Evolutionary conservation across 2,797 vertebrate species (phyloP).

Genomic region (Phrynocephalus guinanensis): DNA sequence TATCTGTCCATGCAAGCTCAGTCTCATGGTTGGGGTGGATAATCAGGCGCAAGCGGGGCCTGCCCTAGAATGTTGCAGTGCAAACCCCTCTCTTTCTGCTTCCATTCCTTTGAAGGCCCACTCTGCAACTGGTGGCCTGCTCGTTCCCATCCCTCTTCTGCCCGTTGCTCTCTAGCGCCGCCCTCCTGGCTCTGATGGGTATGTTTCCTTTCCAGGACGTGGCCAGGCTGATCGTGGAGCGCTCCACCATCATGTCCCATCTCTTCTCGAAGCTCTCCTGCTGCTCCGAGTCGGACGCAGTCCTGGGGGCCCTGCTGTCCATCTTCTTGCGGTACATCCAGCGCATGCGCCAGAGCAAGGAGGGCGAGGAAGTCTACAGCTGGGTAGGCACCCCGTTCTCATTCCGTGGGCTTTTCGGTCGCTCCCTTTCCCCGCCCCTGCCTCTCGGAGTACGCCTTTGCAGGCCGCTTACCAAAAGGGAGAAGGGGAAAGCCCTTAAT

Average conservation of each 20-base stretch:
- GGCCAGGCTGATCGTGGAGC: conserved; percentile 94
- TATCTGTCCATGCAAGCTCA: too few relatives aligned
- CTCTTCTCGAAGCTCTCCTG: conserved; percentile 92
- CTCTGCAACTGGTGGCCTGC: too few relatives aligned
- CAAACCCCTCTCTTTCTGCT: too few relatives aligned
- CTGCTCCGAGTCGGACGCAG: conserved; percentile 86
- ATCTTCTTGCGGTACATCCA: conserved; percentile 92
- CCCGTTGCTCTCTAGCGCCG: too few relatives aligned
- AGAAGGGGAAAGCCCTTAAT: neutral
- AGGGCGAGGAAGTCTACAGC: conserved; percentile 97
- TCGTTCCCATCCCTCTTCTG: too few relatives aligned
- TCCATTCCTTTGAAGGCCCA: too few relatives aligned
- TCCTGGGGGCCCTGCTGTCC: conserved; percentile 89
- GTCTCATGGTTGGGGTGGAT: neutral
- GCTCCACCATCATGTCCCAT: conserved; percentile 98
- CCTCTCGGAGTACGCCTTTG: neutral
- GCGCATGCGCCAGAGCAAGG: conserved; percentile 97
- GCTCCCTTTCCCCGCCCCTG: accelerated
- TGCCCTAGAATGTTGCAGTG: neutral
- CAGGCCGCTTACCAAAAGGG: neutral
- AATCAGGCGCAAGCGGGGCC: neutral
- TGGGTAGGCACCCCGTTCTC: conserved; percentile 84
- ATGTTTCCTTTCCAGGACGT: conserved; percentile 83
- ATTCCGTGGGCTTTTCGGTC: accelerated
- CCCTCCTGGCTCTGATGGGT: too few relatives aligned